phyloP scores from a whole-genome alignment of 2,797 vertebrate species.

The Leptoclinus maculatus region DNA sequence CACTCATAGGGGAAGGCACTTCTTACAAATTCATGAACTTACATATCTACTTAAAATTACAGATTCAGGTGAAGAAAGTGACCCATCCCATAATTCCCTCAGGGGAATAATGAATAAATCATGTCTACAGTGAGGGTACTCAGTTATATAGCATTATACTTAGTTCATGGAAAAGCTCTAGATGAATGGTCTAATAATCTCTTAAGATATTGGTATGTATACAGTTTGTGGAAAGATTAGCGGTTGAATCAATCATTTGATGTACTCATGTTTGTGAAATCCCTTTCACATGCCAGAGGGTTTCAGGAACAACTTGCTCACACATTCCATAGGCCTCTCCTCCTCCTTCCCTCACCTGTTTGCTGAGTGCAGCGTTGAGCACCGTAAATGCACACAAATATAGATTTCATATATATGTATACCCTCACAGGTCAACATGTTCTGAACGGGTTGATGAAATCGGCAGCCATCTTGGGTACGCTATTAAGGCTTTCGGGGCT shows the following conservation, averaged over 20 bases:
- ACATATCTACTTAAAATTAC: constrained; percentile 5
- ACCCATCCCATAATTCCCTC: constrained; percentile 7
- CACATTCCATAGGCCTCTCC: constrained; percentile 68
- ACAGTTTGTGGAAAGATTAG: constrained; percentile 78
- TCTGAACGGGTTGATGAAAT: constrained; percentile 58
- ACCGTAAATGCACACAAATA: constrained; percentile 30
- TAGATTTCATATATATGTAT: constrained; percentile 22
- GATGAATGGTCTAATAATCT: constrained; percentile 70
- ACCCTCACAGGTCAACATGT: constrained; percentile 44
- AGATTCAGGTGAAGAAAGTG: constrained; percentile 14
- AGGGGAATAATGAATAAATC: constrained; percentile 7
- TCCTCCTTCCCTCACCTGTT: constrained; percentile 48
- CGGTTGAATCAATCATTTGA: constrained; percentile 74
- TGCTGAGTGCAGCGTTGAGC: constrained; percentile 19
- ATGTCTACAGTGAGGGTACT: constrained; percentile 33
- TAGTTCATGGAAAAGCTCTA: constrained; percentile 69
- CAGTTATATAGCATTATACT: constrained; percentile 54
- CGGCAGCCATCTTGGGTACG: constrained; percentile 63
- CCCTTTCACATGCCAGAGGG: constrained; percentile 75
- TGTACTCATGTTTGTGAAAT: constrained; percentile 75
- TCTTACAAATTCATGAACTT: background rate
- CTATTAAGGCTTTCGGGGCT: constrained; percentile 64
- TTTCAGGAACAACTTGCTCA: constrained; percentile 58
- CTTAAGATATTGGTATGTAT: constrained; percentile 73
- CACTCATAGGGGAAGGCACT: background rate